Evolutionary conservation across 2,113 vertebrate genomes (phyloP).

Genomic region (Nesoenas mayeri): DNA sequence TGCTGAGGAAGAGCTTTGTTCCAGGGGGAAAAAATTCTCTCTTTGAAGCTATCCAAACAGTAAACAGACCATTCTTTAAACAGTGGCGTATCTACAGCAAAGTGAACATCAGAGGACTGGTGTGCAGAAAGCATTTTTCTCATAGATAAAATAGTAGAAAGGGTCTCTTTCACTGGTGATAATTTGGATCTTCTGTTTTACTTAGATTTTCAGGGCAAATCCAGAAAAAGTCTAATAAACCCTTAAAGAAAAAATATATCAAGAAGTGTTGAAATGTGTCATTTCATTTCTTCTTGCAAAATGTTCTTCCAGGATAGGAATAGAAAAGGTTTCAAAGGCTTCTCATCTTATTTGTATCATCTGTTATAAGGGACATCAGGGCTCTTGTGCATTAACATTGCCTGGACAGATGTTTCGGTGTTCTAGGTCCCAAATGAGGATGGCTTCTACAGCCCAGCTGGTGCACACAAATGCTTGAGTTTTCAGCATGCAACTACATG

Average conservation of each 20-base stretch:
- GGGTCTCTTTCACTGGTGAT: not conserved
- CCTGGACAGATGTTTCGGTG: not conserved
- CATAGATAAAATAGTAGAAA: constrained; percentile 43
- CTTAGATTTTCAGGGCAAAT: constrained; percentile 13
- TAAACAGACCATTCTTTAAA: constrained; percentile 63
- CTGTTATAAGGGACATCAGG: not conserved
- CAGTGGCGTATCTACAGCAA: constrained; percentile 30
- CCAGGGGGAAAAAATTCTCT: not conserved
- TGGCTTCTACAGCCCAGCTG: not conserved
- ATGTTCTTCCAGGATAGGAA: not conserved
- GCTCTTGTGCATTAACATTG: not conserved
- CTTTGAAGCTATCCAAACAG: constrained; percentile 37
- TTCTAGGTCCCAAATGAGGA: not conserved
- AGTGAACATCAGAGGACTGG: not conserved
- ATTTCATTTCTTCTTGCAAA: not conserved
- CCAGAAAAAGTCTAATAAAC: not conserved
- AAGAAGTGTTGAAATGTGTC: not conserved
- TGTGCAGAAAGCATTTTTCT: constrained; percentile 40
- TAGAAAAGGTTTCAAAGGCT: not conserved
- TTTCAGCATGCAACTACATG: not conserved
- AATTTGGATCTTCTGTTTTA: constrained; percentile 12
- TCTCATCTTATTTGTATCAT: not conserved
- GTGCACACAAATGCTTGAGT: not conserved
- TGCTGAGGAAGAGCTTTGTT: constrained; percentile 50
- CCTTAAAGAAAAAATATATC: not conserved